Evolutionary conservation across 2,113 vertebrate genomes (phyloP), one percentile per base, ranked within the genome.

Genomic region (Dascyllus trimaculatus): DNA sequence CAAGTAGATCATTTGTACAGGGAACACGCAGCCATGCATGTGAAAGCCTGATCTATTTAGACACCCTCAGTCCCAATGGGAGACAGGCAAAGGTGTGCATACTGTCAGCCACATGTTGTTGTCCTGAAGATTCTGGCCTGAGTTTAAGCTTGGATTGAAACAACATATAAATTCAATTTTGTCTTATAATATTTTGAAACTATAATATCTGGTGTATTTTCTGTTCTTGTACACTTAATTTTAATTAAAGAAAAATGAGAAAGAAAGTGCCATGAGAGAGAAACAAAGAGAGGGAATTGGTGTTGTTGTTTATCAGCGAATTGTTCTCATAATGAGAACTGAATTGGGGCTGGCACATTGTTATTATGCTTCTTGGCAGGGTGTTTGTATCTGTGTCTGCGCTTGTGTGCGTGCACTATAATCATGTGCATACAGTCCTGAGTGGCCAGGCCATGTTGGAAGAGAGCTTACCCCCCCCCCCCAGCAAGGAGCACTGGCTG

Each of bases 301-400:
- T 79, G 78, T 17, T 80, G 71, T 69, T 83, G 81, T 85, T 85
- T 68, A 73, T 82, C 76, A 51, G 22, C 2, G 57, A 69, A 84
- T 75, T 75, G 71, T 72, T 75, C 71, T 58, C 45, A 64, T 90
- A 90, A 91, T 82, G 79, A 87, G 70, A 85, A 81, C 80, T 10
- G 70, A 90, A 82, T 66, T 63, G 67, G 60, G 65, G 46, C 80
- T 75, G 82, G 82, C 68, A 78, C 56, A n/a, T 66, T 81, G 75
- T 52, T 82, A 71, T 84, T 85, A 58, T 70, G 78, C 77, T 63
- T 76, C 57, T 81, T 82, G 83, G 78, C 81, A 74, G 80, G 62
- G 56, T 75, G 46, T 75, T 54, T 59, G 72, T 54, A 35, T 56
- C 26, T 64, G 25, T 43, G 69, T 74, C 29, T 77, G 58, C 78